Evolutionary conservation across 2,113 vertebrate genomes (phyloP).

Genomic region (Pterocles burchelli): DNA sequence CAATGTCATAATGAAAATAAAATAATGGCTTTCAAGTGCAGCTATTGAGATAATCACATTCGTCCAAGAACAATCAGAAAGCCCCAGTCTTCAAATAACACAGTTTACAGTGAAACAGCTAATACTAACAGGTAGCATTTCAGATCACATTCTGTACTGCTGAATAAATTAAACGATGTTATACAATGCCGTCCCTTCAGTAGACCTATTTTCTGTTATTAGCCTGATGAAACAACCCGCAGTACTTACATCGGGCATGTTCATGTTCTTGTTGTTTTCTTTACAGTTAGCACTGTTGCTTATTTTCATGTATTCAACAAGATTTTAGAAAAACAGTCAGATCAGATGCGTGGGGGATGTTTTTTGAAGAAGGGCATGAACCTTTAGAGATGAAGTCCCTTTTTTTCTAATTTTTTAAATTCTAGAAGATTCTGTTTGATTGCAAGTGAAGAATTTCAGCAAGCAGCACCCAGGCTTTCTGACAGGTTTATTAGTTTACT

Average conservation of each 20-base stretch:
- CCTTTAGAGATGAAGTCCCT: background rate
- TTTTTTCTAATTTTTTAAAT: background rate
- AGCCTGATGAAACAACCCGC: background rate
- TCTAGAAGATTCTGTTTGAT: background rate
- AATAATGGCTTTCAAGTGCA: background rate
- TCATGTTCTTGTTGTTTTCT: background rate
- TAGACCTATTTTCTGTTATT: background rate
- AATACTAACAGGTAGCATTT: background rate
- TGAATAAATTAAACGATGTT: background rate
- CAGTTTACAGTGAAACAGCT: background rate
- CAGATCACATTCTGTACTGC: background rate
- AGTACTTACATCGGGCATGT: background rate
- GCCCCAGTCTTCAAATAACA: background rate
- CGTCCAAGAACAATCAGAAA: background rate
- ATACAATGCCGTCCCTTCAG: background rate
- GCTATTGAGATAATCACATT: conserved; percentile 15
- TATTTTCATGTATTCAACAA: accelerated
- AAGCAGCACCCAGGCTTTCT: background rate
- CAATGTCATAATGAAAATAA: background rate
- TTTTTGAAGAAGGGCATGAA: background rate
- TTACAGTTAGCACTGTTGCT: accelerated
- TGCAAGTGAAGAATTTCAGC: background rate
- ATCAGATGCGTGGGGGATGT: accelerated
- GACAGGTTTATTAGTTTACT: background rate
- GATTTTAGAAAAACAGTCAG: background rate